phyloP scores from a whole-genome alignment of 1,140 invertebrate species.

The Papilio polyxenes region DNA sequence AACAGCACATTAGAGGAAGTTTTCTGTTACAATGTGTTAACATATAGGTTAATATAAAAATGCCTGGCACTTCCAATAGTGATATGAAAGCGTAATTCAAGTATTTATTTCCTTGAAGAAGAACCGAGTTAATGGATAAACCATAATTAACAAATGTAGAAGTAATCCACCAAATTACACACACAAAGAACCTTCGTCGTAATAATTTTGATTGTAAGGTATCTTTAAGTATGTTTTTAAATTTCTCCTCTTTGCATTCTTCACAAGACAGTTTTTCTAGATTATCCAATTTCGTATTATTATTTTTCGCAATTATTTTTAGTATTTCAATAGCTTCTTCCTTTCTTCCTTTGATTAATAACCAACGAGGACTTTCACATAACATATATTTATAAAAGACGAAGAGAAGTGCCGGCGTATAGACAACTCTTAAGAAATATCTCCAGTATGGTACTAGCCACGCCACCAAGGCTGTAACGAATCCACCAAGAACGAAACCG shows the following conservation, averaged over 20 bases:
- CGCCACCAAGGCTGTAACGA: conserved; percentile 51
- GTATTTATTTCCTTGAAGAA: conserved; percentile 85
- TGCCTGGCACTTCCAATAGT: conserved; percentile 85
- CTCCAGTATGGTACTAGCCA: conserved; percentile 62
- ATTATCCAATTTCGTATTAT: conserved; percentile 50
- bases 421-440: conserved; percentile 56
- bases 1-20: conserved; percentile 55
- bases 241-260: conserved; percentile 43
- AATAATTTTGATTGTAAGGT: conserved; percentile 57
- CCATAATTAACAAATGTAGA: conserved; percentile 89
- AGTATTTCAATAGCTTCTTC: conserved; percentile 54
- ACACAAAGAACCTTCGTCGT: conserved; percentile 75
- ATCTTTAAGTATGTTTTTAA: conserved; percentile 29
- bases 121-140: conserved; percentile 87
- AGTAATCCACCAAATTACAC: conserved; percentile 86
- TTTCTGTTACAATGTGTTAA: conserved; percentile 60
- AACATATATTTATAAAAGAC: conserved; percentile 56
- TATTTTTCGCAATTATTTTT: conserved; percentile 56
- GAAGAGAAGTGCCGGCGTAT: conserved; percentile 57
- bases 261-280: conserved; percentile 53
- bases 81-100: conserved; percentile 85
- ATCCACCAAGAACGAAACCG: conserved; percentile 46
- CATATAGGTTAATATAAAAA: conserved; percentile 78
- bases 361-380: conserved; percentile 81
- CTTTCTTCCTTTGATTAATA: conserved; percentile 82